Percentiles rank a stretch among this genome's conserved stretches.
Evolutionary conservation across 2,888 invertebrate genomes (phyloP).

Genomic region (Acanthosepion lycidas): DNA sequence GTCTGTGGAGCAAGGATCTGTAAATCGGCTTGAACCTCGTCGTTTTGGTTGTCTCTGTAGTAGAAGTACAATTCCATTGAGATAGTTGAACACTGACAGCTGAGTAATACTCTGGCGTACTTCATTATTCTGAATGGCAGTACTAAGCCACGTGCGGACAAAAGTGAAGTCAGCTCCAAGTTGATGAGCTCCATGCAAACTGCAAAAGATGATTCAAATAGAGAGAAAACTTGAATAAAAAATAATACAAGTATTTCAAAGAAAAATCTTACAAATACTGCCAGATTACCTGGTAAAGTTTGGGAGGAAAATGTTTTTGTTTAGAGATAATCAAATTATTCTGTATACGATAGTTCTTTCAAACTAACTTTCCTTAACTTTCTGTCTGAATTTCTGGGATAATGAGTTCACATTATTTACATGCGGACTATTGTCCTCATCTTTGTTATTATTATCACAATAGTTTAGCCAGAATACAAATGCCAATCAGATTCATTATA

Average conservation of each 20-base stretch:
- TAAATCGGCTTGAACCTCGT: conserved; percentile 56
- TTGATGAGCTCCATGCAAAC: conserved; percentile 71
- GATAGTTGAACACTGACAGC: conserved; percentile 67
- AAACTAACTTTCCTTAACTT: too few relatives aligned
- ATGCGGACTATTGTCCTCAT: too few relatives aligned
- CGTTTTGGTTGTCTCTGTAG: conserved; percentile 69
- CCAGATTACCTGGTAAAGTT: background rate
- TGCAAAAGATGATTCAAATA: conserved; percentile 54
- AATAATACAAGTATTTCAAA: background rate
- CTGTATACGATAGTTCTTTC: too few relatives aligned
- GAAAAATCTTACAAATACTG: background rate
- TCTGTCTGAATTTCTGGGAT: too few relatives aligned
- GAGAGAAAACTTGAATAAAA: background rate
- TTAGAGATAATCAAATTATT: too few relatives aligned
- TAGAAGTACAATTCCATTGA: conserved; percentile 66
- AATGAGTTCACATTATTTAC: too few relatives aligned
- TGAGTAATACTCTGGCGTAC: conserved; percentile 68
- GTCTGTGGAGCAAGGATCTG: conserved; percentile 59
- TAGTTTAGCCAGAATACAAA: too few relatives aligned
- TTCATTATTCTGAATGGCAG: conserved; percentile 59
- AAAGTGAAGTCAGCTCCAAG: conserved; percentile 68
- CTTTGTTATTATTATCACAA: too few relatives aligned
- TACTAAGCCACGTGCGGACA: conserved; percentile 65
- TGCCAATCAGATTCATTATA: too few relatives aligned
- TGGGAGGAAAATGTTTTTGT: background rate